phyloP scores from a whole-genome alignment of 2,888 invertebrate genomes.

The Saturnia pavonia region DNA sequence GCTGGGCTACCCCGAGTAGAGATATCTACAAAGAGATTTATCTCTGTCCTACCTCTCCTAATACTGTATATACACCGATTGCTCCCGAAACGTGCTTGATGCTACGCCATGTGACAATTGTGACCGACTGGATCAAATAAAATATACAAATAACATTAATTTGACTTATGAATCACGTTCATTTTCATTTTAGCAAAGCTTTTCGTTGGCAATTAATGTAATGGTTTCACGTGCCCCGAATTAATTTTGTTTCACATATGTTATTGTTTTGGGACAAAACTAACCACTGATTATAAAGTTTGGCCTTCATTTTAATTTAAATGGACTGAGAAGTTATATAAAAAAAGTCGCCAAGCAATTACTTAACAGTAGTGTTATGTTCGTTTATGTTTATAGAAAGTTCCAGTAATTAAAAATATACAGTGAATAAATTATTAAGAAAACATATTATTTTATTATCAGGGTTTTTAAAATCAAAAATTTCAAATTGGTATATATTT shows the following conservation, averaged over 20 bases:
- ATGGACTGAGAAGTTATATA: not conserved
- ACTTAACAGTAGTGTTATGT: not conserved
- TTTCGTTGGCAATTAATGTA: not conserved
- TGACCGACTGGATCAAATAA: too few relatives aligned
- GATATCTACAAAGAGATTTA: too few relatives aligned
- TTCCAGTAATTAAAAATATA: too few relatives aligned
- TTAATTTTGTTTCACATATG: not conserved
- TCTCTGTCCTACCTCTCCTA: too few relatives aligned
- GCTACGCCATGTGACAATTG: too few relatives aligned
- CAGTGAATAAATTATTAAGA: too few relatives aligned
- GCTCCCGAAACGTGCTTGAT: too few relatives aligned
- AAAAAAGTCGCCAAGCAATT: not conserved
- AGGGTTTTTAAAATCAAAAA: too few relatives aligned
- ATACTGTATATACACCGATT: too few relatives aligned
- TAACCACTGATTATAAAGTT: not conserved
- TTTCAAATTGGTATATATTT: too few relatives aligned
- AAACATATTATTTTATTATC: too few relatives aligned
- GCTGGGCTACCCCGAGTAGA: too few relatives aligned
- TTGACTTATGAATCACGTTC: not conserved
- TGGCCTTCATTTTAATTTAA: not conserved
- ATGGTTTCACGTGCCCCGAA: not conserved
- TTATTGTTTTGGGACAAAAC: not conserved
- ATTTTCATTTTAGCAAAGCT: not conserved
- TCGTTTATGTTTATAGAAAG: not conserved
- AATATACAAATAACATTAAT: not conserved